Conservation (phyloP, 2,888 invertebrate species). For the Eupithecia inturbata region DNA sequence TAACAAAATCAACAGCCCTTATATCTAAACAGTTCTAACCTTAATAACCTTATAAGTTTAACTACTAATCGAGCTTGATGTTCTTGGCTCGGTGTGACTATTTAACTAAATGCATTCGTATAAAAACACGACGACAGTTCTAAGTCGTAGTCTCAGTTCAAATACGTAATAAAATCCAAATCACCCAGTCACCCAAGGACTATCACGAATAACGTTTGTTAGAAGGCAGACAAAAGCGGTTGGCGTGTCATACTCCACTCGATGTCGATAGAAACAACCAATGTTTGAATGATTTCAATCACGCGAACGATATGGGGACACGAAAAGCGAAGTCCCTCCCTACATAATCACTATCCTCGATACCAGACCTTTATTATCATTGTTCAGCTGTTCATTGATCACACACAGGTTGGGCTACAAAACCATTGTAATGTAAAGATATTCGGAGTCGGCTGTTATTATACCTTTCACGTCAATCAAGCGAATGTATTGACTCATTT, state of each 20-base stretch:
- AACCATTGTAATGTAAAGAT: constrained; percentile 61
- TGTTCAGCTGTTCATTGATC: constrained; percentile 44
- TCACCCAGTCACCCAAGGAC: constrained; percentile 56
- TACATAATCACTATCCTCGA: constrained; percentile 49
- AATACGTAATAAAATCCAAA: constrained; percentile 53
- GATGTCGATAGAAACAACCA: constrained; percentile 65
- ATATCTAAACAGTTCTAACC: too few species aligned
- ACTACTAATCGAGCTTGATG: background rate
- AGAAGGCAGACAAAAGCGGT: constrained; percentile 65
- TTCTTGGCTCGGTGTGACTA: background rate
- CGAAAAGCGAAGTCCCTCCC: constrained; percentile 52
- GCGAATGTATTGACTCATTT: constrained; percentile 21
- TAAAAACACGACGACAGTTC: background rate
- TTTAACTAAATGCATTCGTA: background rate
- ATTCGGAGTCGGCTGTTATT: constrained; percentile 40
- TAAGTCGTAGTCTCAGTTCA: constrained; percentile 37
- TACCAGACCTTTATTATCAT: constrained; percentile 44
- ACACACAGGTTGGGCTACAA: constrained; percentile 61
- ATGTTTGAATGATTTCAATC: constrained; percentile 65
- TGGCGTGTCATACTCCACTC: constrained; percentile 74
- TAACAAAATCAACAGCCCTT: too few species aligned
- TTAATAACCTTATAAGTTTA: background rate
- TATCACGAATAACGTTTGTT: constrained; percentile 68
- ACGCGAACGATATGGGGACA: constrained; percentile 60
- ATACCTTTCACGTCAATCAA: constrained; percentile 37